These are phyloP conservation scores for Acanthurus lineatus DNA, from an alignment of 2,797 vertebrate genomes.

Conservation along the genomic window DNA sequence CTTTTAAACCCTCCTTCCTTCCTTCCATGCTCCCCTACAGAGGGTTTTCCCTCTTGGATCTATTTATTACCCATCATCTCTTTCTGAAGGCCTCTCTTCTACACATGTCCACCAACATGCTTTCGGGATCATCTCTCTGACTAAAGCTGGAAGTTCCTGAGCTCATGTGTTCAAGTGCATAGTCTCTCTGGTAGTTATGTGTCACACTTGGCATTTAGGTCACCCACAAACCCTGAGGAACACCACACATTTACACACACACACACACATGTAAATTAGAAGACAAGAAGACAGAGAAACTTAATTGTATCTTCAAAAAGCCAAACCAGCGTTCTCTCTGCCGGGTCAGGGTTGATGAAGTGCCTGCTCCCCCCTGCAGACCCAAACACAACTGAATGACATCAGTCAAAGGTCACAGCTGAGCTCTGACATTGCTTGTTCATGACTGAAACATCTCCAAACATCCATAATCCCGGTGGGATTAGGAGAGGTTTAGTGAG, in stretches of 20 bases:
- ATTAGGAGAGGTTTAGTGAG: slow-evolving; percentile 52
- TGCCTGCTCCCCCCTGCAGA: slow-evolving; percentile 2
- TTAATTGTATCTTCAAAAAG: too few species aligned
- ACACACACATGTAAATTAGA: slow-evolving; percentile 9
- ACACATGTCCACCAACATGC: slow-evolving; percentile 28
- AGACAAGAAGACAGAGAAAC: not conserved
- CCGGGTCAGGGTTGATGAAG: not conserved
- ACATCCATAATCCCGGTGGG: slow-evolving; percentile 57
- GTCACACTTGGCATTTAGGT: slow-evolving; percentile 23
- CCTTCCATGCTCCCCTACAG: not conserved
- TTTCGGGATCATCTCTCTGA: slow-evolving; percentile 9
- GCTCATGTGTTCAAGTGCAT: not conserved
- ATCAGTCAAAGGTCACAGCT: slow-evolving; percentile 45
- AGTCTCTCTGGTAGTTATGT: not conserved
- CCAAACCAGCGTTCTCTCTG: too few species aligned
- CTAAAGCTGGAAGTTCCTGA: not conserved
- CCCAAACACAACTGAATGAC: slow-evolving; percentile 20
- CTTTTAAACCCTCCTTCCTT: too few species aligned
- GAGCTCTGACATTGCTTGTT: slow-evolving; percentile 47
- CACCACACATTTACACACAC: not conserved
- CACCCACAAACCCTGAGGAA: slow-evolving; percentile 2
- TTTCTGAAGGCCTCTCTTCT: slow-evolving; percentile 32
- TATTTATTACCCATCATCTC: slow-evolving; percentile 50
- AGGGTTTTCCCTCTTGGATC: slow-evolving; percentile 21
- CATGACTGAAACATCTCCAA: slow-evolving; percentile 56